These are phyloP conservation scores for Sarcophaga rosellei DNA, from an alignment of 2,888 invertebrate species.

Conservation along the genomic window DNA sequence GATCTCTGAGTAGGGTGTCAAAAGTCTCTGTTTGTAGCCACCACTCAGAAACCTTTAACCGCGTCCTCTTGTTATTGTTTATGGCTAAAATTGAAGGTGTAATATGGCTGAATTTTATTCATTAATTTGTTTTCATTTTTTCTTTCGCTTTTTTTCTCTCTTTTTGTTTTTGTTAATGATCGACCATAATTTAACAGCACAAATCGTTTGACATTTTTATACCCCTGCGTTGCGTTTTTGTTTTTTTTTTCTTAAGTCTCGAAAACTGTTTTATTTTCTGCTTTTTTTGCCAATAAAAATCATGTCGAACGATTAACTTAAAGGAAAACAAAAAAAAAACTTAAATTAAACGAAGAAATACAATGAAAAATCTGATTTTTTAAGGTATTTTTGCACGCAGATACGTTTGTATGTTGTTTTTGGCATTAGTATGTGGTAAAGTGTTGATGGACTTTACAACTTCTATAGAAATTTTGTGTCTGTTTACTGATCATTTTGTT, in stretches of 20 bases:
- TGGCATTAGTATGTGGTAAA: constrained; percentile 62
- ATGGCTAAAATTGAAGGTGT: constrained; percentile 60
- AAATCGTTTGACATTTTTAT: constrained; percentile 80
- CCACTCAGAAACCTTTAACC: too few species aligned
- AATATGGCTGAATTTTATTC: constrained; percentile 53
- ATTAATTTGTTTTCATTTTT: constrained; percentile 40
- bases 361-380: not conserved
- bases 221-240: constrained; percentile 63
- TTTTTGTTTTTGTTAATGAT: constrained; percentile 74
- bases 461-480: constrained; percentile 33
- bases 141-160: constrained; percentile 3
- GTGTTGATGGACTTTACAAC: constrained; percentile 71
- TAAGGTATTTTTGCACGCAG: not conserved
- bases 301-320: constrained; percentile 65
- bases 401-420: not conserved
- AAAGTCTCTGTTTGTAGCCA: too few species aligned
- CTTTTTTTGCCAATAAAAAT: constrained; percentile 56
- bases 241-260: constrained; percentile 11
- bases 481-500: constrained; percentile 54
- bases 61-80: constrained; percentile 26
- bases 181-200: constrained; percentile 77
- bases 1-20: too few species aligned
- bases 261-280: constrained; percentile 19
- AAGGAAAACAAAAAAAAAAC: not conserved
- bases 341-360: too few species aligned